These are phyloP conservation scores for Eulithis testata DNA, from an alignment of 2,888 invertebrate genomes.

Conservation along the genomic window DNA sequence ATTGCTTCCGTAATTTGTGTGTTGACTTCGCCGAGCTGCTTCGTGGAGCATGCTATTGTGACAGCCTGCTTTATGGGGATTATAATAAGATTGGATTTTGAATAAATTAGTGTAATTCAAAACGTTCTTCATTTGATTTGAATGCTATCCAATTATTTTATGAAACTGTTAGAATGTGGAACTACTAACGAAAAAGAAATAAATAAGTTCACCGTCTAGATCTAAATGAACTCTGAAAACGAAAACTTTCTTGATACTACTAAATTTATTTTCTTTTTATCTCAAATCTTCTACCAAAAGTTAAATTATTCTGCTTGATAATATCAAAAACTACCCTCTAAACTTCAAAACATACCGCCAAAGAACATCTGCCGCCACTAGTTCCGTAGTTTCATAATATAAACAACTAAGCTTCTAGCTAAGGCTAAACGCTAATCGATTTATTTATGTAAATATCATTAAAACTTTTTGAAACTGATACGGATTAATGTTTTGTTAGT, in stretches of 20 bases:
- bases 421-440: background rate
- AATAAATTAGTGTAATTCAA: background rate
- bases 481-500: constrained; percentile 18
- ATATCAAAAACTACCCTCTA: background rate
- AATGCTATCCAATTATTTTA: no score
- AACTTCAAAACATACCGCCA: constrained; percentile 1
- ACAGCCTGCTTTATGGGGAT: constrained; percentile 11
- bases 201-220: no score
- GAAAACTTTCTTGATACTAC: no score
- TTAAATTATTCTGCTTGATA: no score
- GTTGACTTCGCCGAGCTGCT: constrained; percentile 16
- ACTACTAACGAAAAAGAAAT: no score
- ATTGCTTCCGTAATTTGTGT: constrained; percentile 27
- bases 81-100: constrained; percentile 3
- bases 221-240: no score
- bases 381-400: constrained; percentile 9
- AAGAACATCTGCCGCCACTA: constrained; percentile 12
- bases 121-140: no score
- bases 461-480: constrained; percentile 19
- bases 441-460: constrained; percentile 15
- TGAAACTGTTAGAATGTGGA: no score
- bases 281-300: no score
- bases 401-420: constrained; percentile 4
- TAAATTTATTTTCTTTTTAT: no score
- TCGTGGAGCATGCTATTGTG: constrained; percentile 18